Evolutionary conservation across 2,797 vertebrate species (phyloP).

Genomic region (Mallotus villosus): DNA sequence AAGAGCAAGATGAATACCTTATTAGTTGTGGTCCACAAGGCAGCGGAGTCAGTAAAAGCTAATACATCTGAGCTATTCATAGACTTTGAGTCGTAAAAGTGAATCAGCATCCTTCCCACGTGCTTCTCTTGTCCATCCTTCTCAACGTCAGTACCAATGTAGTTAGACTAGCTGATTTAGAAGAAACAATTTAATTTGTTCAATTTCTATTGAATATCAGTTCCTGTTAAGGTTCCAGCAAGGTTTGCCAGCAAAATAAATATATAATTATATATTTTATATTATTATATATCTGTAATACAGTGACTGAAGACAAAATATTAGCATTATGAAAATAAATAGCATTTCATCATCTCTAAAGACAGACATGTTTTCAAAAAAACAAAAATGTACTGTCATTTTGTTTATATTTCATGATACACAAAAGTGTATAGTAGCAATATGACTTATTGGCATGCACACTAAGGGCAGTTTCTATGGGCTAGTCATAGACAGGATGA

Average conservation of each 20-base stretch:
- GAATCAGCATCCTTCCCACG: not conserved
- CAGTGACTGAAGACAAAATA: slow-evolving; percentile 19
- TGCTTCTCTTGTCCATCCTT: not conserved
- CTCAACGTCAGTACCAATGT: not conserved
- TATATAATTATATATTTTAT: not conserved
- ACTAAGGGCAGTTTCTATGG: not conserved
- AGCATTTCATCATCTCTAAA: slow-evolving; percentile 29
- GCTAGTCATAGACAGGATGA: slow-evolving; percentile 10
- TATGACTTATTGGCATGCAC: slow-evolving; percentile 19
- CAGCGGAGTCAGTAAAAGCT: not conserved
- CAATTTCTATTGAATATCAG: slow-evolving; percentile 3
- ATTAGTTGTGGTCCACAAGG: slow-evolving; percentile 10
- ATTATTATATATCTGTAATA: slow-evolving; percentile 25
- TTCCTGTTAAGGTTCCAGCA: slow-evolving; percentile 15
- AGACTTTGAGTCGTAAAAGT: too few species aligned
- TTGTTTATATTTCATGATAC: too few species aligned
- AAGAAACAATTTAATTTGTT: slow-evolving; percentile 19
- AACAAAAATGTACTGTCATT: slow-evolving; percentile 39
- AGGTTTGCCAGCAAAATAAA: slow-evolving; percentile 4
- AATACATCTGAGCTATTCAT: too few species aligned
- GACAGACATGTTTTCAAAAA: slow-evolving; percentile 30
- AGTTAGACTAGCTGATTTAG: not conserved
- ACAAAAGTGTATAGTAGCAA: slow-evolving; percentile 4
- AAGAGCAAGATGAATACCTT: not conserved
- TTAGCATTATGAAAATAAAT: slow-evolving; percentile 51